Percentiles rank a stretch among this genome's conserved stretches.
Evolutionary conservation across 2,888 invertebrate species (phyloP).

Genomic region (Polyploca ridens): DNA sequence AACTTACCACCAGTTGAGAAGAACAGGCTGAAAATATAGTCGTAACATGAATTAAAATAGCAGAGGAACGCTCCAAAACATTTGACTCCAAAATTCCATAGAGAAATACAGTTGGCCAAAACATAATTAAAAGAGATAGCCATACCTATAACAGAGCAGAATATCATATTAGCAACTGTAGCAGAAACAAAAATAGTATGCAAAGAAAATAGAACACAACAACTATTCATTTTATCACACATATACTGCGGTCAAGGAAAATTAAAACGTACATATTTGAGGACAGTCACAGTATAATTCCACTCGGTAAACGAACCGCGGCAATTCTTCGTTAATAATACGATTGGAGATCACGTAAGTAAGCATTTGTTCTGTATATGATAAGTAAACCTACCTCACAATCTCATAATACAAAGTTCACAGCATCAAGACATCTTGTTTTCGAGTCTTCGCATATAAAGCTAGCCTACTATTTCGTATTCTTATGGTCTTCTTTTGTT

Average conservation of each 20-base stretch:
- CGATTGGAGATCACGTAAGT: neutral
- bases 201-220: neutral
- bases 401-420: neutral
- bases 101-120: neutral
- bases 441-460: no score
- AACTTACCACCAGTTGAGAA: no score
- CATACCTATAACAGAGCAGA: neutral
- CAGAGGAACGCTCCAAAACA: no score
- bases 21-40: no score
- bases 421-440: no score
- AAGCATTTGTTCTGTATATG: neutral
- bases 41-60: no score
- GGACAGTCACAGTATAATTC: neutral
- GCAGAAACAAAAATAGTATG: neutral
- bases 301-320: neutral
- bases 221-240: neutral
- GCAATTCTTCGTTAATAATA: neutral
- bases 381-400: neutral
- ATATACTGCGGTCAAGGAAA: neutral
- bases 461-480: no score
- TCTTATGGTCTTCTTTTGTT: no score
- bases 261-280: conserved; percentile 7
- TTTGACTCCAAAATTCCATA: no score
- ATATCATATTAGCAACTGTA: neutral
- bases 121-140: neutral